A percentile compares a stretch with the other conserved stretches of the same genome.
Conservation (phyloP, 1,140 invertebrate species). For the Drosophila parabipectinata region DNA sequence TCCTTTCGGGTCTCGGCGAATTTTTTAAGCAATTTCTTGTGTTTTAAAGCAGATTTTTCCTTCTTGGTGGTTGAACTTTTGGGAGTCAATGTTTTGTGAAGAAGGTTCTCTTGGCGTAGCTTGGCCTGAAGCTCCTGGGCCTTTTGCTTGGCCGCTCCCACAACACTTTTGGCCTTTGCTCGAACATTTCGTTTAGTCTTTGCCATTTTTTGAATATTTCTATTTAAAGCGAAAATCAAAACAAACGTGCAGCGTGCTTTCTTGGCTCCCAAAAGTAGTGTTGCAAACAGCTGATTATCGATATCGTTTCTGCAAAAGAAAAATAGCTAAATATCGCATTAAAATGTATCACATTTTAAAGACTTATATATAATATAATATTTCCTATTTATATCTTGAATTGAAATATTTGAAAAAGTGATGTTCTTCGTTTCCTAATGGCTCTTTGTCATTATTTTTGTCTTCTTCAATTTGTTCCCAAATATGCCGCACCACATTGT, state of each 20-base stretch:
- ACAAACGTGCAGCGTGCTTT: conserved; percentile 33
- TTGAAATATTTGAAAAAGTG: not conserved
- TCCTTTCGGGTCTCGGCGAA: conserved; percentile 61
- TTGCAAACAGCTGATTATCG: not conserved
- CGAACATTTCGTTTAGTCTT: conserved; percentile 63
- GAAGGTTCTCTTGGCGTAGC: conserved; percentile 53
- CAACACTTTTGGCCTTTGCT: conserved; percentile 59
- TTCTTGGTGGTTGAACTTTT: conserved; percentile 71
- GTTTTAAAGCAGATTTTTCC: conserved; percentile 68
- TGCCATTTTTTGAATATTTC: conserved; percentile 36
- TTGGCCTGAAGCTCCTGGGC: conserved; percentile 52
- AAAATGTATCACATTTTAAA: no score
- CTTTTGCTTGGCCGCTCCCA: conserved; percentile 63
- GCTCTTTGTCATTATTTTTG: not conserved
- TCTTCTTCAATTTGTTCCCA: not conserved
- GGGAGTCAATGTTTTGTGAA: conserved; percentile 69
- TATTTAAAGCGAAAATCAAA: conserved; percentile 7
- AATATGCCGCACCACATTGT: not conserved
- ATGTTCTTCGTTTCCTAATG: not conserved
- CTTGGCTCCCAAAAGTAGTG: not conserved
- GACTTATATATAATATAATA: no score
- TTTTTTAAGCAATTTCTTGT: conserved; percentile 69
- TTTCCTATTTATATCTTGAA: not conserved
- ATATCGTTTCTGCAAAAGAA: not conserved
- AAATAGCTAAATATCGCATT: not conserved